Conservation (phyloP, 2,113 vertebrate species). For the Casuarius casuarius region DNA sequence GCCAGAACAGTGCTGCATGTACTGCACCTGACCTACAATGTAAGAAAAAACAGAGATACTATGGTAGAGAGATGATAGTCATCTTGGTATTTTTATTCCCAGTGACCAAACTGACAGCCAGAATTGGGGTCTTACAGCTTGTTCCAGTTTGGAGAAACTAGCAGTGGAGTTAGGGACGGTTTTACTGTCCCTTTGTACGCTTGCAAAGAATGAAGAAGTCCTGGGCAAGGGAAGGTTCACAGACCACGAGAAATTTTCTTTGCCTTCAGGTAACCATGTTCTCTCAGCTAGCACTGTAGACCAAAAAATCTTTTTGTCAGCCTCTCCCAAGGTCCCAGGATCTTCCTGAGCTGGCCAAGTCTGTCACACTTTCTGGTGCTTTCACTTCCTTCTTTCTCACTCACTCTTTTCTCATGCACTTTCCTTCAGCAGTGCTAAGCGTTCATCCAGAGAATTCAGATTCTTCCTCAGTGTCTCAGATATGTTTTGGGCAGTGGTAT, state of each 20-base stretch:
- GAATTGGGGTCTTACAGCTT: not conserved
- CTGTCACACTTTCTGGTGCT: not conserved
- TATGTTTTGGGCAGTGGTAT: not conserved
- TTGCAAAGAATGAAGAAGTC: not conserved
- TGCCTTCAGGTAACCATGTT: not conserved
- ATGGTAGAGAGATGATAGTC: not conserved
- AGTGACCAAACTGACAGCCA: not conserved
- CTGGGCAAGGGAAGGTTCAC: not conserved
- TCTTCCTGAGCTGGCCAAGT: not conserved
- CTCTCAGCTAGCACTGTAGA: not conserved
- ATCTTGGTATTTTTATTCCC: not conserved
- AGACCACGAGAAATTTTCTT: not conserved
- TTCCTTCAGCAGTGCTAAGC: not conserved
- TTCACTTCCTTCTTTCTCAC: not conserved
- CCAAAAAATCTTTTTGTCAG: not conserved
- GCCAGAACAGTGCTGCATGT: not conserved
- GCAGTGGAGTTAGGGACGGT: not conserved
- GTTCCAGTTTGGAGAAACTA: not conserved
- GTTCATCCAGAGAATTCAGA: not conserved
- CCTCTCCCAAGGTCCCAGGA: not conserved
- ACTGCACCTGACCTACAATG: not conserved
- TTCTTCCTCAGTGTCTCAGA: not conserved
- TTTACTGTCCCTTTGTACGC: not conserved
- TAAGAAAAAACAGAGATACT: not conserved
- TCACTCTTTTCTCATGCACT: not conserved